Evolutionary conservation across 2,113 vertebrate genomes (phyloP), one percentile per base, ranked within the genome.

Genomic region (Atherinomorus stipes): DNA sequence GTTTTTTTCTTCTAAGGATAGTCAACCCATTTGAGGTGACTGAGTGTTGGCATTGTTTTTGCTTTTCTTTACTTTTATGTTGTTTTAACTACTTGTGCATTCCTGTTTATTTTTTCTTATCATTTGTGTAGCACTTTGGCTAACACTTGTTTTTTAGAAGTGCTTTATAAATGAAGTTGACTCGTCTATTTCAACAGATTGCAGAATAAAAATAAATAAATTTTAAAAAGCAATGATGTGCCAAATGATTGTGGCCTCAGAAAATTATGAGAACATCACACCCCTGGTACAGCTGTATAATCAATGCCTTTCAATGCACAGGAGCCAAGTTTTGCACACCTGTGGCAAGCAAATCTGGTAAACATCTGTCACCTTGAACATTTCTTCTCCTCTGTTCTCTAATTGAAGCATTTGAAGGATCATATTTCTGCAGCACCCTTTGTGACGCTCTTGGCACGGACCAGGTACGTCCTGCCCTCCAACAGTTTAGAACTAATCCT

Each of bases 401-500:
- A 64, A 75, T 8, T 70, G 69, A 56, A 7, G 19, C 19, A 0
- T 50, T 74, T 8, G n/a, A 25, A 31, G 11, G 67, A 84, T 88
- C 65, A 23, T 0, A 44, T 88, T 78, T 80, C 85, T 28, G 31
- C 44, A 28, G 15, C 9, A 4, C 6, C 53, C n/a, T 71, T 87
- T 83, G 65, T 81, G 26, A 23, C 15, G 28, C 26, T 61, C 63
- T 63, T 2, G 2, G 37, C 31, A 49, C 23, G n/a, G 42, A 53
- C 18, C 47, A 58, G 11, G 40, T 5, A 31, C 11, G 40, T 47
- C 28, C 18, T 26, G 12, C 63, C 67, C 71, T 81, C 76, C 19
- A 69, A 73, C 81, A 58, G 68, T 59, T 31, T 12, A 66, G n/a
- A 59, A 56, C n/a, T 63, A 65, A 84, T 84, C 81, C 71, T 54